phyloP scores from a whole-genome alignment of 2,113 vertebrate genomes.

The Petrocephalus microphthalmus region DNA sequence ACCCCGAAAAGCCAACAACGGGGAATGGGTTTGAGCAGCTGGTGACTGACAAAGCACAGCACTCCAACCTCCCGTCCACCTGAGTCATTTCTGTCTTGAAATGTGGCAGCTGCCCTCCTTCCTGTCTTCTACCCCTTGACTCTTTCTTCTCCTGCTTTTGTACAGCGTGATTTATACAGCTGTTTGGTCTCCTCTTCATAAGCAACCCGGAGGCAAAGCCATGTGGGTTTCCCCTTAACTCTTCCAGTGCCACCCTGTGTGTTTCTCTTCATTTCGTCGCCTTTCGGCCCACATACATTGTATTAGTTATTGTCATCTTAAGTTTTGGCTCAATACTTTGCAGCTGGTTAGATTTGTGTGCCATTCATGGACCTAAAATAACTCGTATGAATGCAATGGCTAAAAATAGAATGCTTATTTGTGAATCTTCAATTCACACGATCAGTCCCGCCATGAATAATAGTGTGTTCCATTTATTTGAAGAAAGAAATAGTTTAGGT shows the following conservation, averaged over 20 bases:
- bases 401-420: background rate
- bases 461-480: background rate
- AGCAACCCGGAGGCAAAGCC: background rate
- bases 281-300: background rate
- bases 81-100: background rate
- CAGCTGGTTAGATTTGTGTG: background rate
- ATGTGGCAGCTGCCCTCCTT: background rate
- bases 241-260: background rate
- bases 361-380: background rate
- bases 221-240: background rate
- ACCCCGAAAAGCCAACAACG: background rate
- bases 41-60: background rate
- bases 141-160: background rate
- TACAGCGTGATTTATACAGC: background rate
- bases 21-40: background rate
- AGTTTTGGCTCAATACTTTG: background rate
- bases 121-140: background rate
- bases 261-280: background rate
- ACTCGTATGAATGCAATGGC: background rate
- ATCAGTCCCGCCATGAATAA: background rate
- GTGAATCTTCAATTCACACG: background rate
- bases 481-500: background rate
- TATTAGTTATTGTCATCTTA: background rate
- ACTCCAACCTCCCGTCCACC: background rate
- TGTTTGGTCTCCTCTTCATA: background rate